Evolutionary conservation across 1,140 invertebrate genomes (phyloP), one percentile per base, ranked within the genome.

Genomic region (Penaeus japonicus): DNA sequence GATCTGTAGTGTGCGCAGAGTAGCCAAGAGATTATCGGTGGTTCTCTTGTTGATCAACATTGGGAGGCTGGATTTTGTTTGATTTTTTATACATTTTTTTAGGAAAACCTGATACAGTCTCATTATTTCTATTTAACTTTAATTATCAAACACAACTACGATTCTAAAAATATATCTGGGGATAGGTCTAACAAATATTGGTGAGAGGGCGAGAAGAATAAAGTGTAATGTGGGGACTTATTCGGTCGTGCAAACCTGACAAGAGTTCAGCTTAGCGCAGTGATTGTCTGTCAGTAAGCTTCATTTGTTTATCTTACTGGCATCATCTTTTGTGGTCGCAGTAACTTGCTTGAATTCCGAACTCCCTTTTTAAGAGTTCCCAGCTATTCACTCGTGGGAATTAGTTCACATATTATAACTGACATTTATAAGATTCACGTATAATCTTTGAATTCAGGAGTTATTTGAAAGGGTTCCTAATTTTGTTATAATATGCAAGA

Each of bases 151-250:
- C 85, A 80, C 57, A 35, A 55, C 85, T 87, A 87, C 57, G 55
- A 70, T 79, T 87, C 85, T 87, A 87, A 87, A 87, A 87, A 87
- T 87, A 87, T 87, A 87, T 87, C 85, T 87, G 85, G 85, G 85
- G 47, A 47, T 7, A 47, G 81, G 85, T 80, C 79, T 87, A 87
- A 87, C 85, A 87, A 87, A 87, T 70, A 53, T n/a, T 57, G 75
- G 77, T 79, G 75, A 35, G 35, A 47, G 59, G 62, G 84, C 59
- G 85, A 73, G 85, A 87, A 78, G 59, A 35, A 70, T 62, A 84
- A 39, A 53, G 53, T 70, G 55, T 57, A 47, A 47, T 47, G 24
- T 62, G 77, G 62, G 84, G 84, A 59, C 35, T 30, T 75, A 86
- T 77, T 32, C 78, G 54, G 85, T 53, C 57, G 78, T n/a, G 53